A percentile compares a stretch with the other conserved stretches of the same genome.
Evolutionary conservation across 2,888 invertebrate species (phyloP).

Genomic region (Acrobasis suavella): DNA sequence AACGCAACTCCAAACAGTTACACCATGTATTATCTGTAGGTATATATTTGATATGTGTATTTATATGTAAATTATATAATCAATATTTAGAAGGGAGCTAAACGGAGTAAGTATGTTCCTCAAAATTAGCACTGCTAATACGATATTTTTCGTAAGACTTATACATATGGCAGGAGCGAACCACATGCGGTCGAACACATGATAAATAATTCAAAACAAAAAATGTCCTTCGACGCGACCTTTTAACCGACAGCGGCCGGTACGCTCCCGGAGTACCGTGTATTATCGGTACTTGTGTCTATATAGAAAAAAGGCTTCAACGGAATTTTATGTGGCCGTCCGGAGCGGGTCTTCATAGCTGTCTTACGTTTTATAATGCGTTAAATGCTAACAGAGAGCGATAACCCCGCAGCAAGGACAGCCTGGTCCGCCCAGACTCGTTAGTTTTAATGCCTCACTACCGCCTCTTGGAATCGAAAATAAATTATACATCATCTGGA

Average conservation of each 20-base stretch:
- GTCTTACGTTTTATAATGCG: slow-evolving; percentile 72
- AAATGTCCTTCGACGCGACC: slow-evolving; percentile 72
- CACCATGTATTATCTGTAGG: no score
- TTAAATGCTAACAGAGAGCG: slow-evolving; percentile 79
- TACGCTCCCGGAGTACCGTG: slow-evolving; percentile 57
- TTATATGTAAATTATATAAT: no score
- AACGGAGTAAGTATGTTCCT: not conserved
- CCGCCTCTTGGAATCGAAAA: slow-evolving; percentile 16
- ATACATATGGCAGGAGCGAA: slow-evolving; percentile 24
- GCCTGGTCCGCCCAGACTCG: slow-evolving; percentile 58
- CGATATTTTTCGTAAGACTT: not conserved
- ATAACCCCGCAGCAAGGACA: slow-evolving; percentile 79
- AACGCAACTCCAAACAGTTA: not conserved
- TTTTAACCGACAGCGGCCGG: slow-evolving; percentile 61
- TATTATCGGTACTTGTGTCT: slow-evolving; percentile 69
- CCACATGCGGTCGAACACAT: slow-evolving; percentile 51
- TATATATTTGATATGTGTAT: no score
- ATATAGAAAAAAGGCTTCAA: slow-evolving; percentile 72
- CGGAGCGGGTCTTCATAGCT: slow-evolving; percentile 75
- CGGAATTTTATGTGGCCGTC: slow-evolving; percentile 74
- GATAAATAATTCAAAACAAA: slow-evolving; percentile 61
- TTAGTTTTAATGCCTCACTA: slow-evolving; percentile 45
- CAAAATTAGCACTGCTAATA: not conserved
- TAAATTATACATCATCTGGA: not conserved
- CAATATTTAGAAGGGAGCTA: not conserved